phyloP scores from a whole-genome alignment of 2,113 vertebrate genomes.

The Heterotis niloticus region DNA sequence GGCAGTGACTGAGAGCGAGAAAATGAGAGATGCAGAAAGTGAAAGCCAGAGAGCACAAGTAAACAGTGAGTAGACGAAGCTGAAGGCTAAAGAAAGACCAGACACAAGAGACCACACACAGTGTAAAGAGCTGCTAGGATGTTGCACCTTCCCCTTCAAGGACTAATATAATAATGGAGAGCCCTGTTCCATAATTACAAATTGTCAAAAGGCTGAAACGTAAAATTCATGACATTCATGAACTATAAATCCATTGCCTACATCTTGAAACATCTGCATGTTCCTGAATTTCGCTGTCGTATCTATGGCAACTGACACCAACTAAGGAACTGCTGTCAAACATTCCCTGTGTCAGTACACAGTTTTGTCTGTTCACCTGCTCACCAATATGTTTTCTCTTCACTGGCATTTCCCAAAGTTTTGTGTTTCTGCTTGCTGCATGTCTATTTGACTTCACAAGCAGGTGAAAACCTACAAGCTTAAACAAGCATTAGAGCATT shows the following conservation, averaged over 20 bases:
- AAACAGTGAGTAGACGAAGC: not conserved
- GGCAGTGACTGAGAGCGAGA: not conserved
- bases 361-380: not conserved
- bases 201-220: no score
- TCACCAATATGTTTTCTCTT: not conserved
- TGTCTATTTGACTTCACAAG: not conserved
- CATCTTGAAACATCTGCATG: conserved; percentile 25
- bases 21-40: not conserved
- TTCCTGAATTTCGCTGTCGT: conserved; percentile 26
- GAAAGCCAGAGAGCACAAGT: not conserved
- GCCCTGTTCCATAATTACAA: no score
- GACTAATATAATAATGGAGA: no score
- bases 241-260: not conserved
- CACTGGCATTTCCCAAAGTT: no score
- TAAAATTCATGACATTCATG: no score
- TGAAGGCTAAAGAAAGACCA: not conserved
- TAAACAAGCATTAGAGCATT: no score
- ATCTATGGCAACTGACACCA: conserved; percentile 38
- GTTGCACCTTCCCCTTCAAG: no score
- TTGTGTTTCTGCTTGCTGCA: not conserved
- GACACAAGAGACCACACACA: no score
- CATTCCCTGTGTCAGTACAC: not conserved
- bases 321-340: conserved; percentile 13
- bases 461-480: no score
- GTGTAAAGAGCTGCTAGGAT: no score